Evolutionary conservation across 2,113 vertebrate species (phyloP).

Genomic region (Percopsis transmontana): DNA sequence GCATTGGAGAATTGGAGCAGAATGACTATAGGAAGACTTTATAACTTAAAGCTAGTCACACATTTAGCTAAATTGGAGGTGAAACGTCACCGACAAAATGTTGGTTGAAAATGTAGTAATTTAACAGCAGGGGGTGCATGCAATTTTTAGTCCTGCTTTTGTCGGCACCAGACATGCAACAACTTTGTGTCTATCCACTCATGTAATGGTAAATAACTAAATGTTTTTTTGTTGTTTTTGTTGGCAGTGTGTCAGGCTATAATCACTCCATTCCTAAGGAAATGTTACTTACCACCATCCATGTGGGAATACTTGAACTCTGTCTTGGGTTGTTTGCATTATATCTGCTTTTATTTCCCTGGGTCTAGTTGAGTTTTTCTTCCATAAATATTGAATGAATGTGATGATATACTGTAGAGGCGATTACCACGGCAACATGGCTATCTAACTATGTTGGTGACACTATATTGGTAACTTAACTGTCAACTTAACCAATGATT

Average conservation of each 20-base stretch:
- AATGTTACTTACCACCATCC: constrained; percentile 56
- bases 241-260: constrained; percentile 36
- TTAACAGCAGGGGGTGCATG: constrained; percentile 68
- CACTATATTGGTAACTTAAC: constrained; percentile 59
- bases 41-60: constrained; percentile 51
- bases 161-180: constrained; percentile 57
- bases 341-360: constrained; percentile 26
- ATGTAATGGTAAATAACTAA: constrained; percentile 32
- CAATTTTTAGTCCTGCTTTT: constrained; percentile 56
- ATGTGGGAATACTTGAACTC: constrained; percentile 76
- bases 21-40: constrained; percentile 57
- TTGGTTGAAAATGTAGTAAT: constrained; percentile 43
- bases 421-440: constrained; percentile 59
- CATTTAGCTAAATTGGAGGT: constrained; percentile 61
- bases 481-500: constrained; percentile 60
- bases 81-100: constrained; percentile 46
- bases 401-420: constrained; percentile 64
- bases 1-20: constrained; percentile 55
- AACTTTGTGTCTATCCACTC: constrained; percentile 55
- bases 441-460: constrained; percentile 41
- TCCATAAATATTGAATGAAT: constrained; percentile 64
- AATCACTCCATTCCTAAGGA: constrained; percentile 67
- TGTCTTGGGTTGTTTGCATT: constrained; percentile 55
- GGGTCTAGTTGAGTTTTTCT: constrained; percentile 47
- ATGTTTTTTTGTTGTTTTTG: constrained; percentile 1